phyloP scores from a whole-genome alignment of 2,797 vertebrate genomes.

The Parauchenoglanis punctatus region DNA sequence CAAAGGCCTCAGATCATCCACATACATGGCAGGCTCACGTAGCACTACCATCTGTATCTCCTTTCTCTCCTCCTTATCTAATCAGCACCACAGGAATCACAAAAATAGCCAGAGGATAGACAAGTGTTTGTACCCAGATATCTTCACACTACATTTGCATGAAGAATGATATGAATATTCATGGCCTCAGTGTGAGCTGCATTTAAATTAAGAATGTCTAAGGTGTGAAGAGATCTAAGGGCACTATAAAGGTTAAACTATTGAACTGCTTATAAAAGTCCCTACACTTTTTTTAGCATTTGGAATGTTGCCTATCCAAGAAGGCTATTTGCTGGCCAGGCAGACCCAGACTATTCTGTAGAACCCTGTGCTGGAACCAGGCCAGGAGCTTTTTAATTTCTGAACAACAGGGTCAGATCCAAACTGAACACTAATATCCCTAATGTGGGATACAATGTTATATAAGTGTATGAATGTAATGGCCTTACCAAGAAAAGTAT shows the following conservation, averaged over 20 bases:
- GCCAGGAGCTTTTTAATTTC: slow-evolving; percentile 68
- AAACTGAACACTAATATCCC: slow-evolving; percentile 66
- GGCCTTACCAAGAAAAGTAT: slow-evolving; percentile 47
- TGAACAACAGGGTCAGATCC: slow-evolving; percentile 55
- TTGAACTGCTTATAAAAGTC: slow-evolving; percentile 46
- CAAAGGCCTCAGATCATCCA: slow-evolving; percentile 57
- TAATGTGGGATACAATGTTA: slow-evolving; percentile 70
- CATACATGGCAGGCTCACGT: slow-evolving; percentile 53
- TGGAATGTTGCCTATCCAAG: slow-evolving; percentile 47
- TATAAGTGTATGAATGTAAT: slow-evolving; percentile 67
- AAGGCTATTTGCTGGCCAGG: slow-evolving; percentile 25
- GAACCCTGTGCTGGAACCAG: slow-evolving; percentile 57
- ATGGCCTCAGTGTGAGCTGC: not conserved
- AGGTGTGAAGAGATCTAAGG: slow-evolving; percentile 16
- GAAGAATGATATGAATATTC: slow-evolving; percentile 34
- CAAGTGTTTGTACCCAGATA: slow-evolving; percentile 8
- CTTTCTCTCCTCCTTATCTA: slow-evolving; percentile 33
- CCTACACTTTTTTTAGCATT: slow-evolving; percentile 47
- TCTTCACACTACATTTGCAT: slow-evolving; percentile 16
- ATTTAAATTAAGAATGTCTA: slow-evolving; percentile 28
- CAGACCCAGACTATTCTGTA: slow-evolving; percentile 49
- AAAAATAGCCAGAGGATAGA: slow-evolving; percentile 2
- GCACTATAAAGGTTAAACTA: slow-evolving; percentile 37
- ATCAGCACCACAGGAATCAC: slow-evolving; percentile 19
- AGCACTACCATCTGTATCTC: slow-evolving; percentile 62